phyloP scores from a whole-genome alignment of 2,113 vertebrate genomes.

The Vicugna pacos region DNA sequence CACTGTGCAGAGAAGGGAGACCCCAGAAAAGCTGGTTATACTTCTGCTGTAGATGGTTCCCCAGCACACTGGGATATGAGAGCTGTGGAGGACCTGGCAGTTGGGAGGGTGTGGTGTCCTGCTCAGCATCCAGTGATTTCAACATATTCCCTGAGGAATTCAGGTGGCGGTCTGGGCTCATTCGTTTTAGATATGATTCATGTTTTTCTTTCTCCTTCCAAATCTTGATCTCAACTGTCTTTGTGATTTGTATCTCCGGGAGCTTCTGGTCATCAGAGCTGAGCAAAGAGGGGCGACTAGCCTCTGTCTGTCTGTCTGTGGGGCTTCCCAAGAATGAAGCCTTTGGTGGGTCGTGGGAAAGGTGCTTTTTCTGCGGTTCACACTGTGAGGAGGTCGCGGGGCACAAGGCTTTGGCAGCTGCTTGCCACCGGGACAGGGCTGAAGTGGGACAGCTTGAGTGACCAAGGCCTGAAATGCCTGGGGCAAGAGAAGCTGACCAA shows the following conservation, averaged over 20 bases:
- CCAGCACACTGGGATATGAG: not conserved
- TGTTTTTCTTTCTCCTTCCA: conserved; percentile 43
- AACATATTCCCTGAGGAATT: not conserved
- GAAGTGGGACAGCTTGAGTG: not conserved
- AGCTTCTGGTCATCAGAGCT: not conserved
- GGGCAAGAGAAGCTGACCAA: not conserved
- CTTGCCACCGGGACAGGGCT: not conserved
- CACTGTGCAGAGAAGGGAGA: conserved; percentile 72
- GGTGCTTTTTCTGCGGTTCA: not conserved
- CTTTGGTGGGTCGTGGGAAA: not conserved
- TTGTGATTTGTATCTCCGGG: not conserved
- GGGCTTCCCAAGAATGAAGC: not conserved
- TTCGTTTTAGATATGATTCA: not conserved
- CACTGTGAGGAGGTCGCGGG: not conserved
- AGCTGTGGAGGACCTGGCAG: not conserved
- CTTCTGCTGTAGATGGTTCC: not conserved
- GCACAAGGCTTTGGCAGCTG: not conserved
- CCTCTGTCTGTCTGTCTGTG: not conserved
- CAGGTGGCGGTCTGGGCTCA: not conserved
- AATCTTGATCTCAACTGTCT: not conserved
- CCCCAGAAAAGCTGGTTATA: conserved; percentile 71
- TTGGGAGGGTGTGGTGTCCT: not conserved
- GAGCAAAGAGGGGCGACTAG: not conserved
- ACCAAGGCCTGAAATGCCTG: not conserved
- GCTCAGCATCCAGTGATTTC: not conserved